These are phyloP conservation scores for Moxostoma hubbsi DNA, from an alignment of 2,797 vertebrate species.

Conservation along the genomic window DNA sequence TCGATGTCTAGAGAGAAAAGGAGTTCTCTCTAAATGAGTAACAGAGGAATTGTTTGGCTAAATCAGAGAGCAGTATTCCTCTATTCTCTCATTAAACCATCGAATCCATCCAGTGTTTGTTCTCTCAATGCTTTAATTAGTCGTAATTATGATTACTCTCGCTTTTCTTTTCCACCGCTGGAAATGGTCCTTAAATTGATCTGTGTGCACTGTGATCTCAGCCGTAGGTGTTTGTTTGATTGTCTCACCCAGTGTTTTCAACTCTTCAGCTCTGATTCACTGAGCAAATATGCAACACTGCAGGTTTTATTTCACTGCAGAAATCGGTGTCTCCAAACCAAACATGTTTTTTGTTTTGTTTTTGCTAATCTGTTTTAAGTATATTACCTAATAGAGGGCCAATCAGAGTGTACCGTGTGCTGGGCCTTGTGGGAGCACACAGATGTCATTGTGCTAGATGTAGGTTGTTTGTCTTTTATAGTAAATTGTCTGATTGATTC, in stretches of 20 bases:
- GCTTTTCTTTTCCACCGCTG: neutral
- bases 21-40: neutral
- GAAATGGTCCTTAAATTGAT: constrained; percentile 31
- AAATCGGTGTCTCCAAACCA: constrained; percentile 1
- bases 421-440: constrained; percentile 24
- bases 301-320: constrained; percentile 17
- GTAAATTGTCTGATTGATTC: neutral
- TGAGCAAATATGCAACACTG: constrained; percentile 15
- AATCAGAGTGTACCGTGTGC: constrained; percentile 21
- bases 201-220: neutral
- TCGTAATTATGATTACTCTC: neutral
- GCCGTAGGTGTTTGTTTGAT: constrained; percentile 25
- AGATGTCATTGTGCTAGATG: constrained; percentile 30
- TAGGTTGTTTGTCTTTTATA: constrained; percentile 32
- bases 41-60: constrained; percentile 31
- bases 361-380: constrained; percentile 7
- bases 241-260: constrained; percentile 34
- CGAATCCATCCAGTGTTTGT: constrained; percentile 13
- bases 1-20: neutral
- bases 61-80: constrained; percentile 13
- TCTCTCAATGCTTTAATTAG: constrained; percentile 29
- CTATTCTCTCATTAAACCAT: constrained; percentile 20
- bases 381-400: constrained; percentile 18
- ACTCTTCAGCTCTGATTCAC: constrained; percentile 25
- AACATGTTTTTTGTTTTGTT: neutral